Conservation (phyloP, 2,113 vertebrate genomes). For the Barnardius zonarius region DNA sequence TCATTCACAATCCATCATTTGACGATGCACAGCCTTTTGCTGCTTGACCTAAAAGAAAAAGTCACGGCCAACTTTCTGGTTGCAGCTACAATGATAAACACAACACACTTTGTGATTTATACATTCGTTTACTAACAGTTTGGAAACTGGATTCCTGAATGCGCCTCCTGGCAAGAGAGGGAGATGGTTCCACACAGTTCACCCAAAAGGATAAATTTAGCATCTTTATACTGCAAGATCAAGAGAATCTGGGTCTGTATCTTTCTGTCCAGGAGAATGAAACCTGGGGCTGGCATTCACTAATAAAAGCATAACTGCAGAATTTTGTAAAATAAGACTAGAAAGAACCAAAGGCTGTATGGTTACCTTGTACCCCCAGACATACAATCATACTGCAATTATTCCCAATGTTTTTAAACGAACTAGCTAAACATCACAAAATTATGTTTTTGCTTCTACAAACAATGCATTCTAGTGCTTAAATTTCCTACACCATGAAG, state of each 20-base stretch:
- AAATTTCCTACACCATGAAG: background rate
- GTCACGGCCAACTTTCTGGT: background rate
- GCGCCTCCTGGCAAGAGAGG: background rate
- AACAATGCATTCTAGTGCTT: background rate
- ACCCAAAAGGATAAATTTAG: background rate
- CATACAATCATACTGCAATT: background rate
- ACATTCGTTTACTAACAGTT: background rate
- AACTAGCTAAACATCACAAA: background rate
- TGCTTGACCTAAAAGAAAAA: slow-evolving; percentile 24
- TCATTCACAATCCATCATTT: slow-evolving; percentile 36
- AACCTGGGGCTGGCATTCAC: background rate
- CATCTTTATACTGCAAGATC: background rate
- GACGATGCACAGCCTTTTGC: background rate
- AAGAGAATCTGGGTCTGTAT: background rate
- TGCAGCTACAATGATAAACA: background rate
- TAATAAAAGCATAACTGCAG: background rate
- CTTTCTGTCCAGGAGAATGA: background rate
- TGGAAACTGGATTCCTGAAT: background rate
- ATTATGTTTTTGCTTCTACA: background rate
- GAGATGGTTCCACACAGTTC: background rate
- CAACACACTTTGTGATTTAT: slow-evolving; percentile 12
- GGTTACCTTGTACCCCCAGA: background rate
- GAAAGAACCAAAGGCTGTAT: background rate
- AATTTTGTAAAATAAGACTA: background rate
- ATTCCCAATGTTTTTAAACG: background rate